phyloP scores from a whole-genome alignment of 2,888 invertebrate species.

The Sepiola atlantica region DNA sequence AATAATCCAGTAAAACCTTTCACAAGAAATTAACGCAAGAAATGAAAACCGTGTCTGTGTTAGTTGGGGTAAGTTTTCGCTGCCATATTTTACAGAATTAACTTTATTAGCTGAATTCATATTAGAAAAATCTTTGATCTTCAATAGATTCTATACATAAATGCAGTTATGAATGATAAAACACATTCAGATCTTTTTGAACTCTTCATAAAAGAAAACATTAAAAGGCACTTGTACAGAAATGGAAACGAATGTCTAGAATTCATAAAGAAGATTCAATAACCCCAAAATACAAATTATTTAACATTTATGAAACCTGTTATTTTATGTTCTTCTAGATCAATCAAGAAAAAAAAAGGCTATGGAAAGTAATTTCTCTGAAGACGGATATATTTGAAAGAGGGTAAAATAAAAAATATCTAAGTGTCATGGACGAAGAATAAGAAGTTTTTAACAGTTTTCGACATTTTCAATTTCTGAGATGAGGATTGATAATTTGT shows the following conservation, averaged over 20 bases:
- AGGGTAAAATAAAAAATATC: too few relatives aligned
- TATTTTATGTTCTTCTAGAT: background rate
- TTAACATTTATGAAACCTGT: background rate
- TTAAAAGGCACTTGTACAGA: background rate
- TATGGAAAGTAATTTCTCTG: too few relatives aligned
- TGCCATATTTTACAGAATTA: background rate
- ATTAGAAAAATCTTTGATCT: background rate
- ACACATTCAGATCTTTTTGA: background rate
- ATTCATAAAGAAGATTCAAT: conserved; percentile 5
- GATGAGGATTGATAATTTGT: too few relatives aligned
- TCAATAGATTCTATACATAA: background rate
- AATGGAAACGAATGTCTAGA: background rate
- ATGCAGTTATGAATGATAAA: background rate
- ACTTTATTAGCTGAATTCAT: background rate
- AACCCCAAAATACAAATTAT: background rate
- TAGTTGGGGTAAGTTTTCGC: background rate
- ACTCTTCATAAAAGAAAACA: background rate
- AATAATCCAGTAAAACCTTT: background rate
- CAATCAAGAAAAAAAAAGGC: background rate
- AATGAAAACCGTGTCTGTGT: background rate
- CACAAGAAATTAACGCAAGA: background rate
- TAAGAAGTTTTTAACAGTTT: too few relatives aligned
- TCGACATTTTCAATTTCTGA: too few relatives aligned
- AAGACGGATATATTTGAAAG: too few relatives aligned
- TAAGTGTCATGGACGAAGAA: too few relatives aligned